Percentiles rank a stretch among this genome's conserved stretches.
These are phyloP conservation scores for Melipona bicolor DNA, from an alignment of 2,888 invertebrate genomes.

Conservation along the genomic window DNA sequence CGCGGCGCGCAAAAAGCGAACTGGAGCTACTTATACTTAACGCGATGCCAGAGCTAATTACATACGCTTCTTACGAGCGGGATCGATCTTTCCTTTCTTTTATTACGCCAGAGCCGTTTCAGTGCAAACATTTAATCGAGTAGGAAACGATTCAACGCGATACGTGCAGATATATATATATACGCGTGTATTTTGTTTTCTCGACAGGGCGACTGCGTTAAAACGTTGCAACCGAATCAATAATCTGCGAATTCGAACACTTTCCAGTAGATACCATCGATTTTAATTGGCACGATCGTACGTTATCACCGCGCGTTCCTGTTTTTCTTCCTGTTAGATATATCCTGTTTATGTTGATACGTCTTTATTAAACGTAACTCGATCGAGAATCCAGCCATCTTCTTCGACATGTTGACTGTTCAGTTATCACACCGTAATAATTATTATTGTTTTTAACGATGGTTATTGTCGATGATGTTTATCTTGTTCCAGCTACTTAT, in stretches of 20 bases:
- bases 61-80: neutral
- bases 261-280: slow-evolving; percentile 41
- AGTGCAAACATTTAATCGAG: neutral
- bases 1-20: slow-evolving; percentile 26
- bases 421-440: too few relatives aligned
- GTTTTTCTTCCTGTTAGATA: slow-evolving; percentile 10
- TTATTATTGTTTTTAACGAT: too few relatives aligned
- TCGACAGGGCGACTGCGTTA: too few relatives aligned
- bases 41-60: slow-evolving; percentile 32
- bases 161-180: too few relatives aligned
- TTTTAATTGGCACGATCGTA: slow-evolving; percentile 53
- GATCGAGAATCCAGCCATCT: too few relatives aligned
- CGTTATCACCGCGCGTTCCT: neutral
- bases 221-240: neutral
- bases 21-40: slow-evolving; percentile 5
- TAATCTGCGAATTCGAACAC: slow-evolving; percentile 35
- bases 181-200: too few relatives aligned
- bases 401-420: too few relatives aligned
- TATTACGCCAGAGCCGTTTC: neutral
- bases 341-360: too few relatives aligned
- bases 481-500: too few relatives aligned
- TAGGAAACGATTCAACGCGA: neutral
- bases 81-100: neutral
- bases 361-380: too few relatives aligned
- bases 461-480: too few relatives aligned